Evolutionary conservation across 2,888 invertebrate species (phyloP), one percentile per base, ranked within the genome.

Genomic region (Nycteola revayana): DNA sequence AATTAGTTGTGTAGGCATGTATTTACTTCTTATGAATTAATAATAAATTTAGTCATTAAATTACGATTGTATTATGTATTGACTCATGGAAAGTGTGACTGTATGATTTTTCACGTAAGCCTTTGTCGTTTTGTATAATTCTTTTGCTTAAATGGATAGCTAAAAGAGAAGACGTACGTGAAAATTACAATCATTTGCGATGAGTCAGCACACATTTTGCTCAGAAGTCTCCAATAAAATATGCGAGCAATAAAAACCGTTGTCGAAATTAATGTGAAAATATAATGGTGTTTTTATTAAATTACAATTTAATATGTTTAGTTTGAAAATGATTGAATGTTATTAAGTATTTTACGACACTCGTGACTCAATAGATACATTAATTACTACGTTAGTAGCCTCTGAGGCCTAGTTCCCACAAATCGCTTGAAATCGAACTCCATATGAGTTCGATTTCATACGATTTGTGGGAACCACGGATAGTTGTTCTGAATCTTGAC

Each of bases 11-110:
- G 25, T 47, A 47, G 44, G 38, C 30, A 42, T 29, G 30, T 47
- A 41, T 52, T 49, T 44, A 57, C 49, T 54, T 58, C 59, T 58
- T 58, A 58, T 57, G 59, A 58, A 58, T 58, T 54, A 49, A 45
- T 53, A 25, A 11, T 56, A 54, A 44, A 32, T 42, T 42, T 50
- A 53, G 42, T 44, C 25, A 5, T 14, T 14, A 14, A 14, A 14
- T 14, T 14, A 14, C 5, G 2, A 14, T 14, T 14, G 5, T 50
- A 27, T 36, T 25, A 43, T 21, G 27, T 34, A 28, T 36, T 25
- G 7, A 8, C 27, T 26, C 10, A 31, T 28, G 9, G 40, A 25
- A 43, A 42, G 26, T 9, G 28, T 9, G 0, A 0, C 21, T 11
- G 34, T 39, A 1, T 34, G 26, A 9, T 9, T 9, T 17, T 7